Percentiles rank a stretch among this genome's conserved stretches.
These are phyloP conservation scores for Drosophila yakuba DNA, from an alignment of 1,140 invertebrate species.

Conservation along the genomic window DNA sequence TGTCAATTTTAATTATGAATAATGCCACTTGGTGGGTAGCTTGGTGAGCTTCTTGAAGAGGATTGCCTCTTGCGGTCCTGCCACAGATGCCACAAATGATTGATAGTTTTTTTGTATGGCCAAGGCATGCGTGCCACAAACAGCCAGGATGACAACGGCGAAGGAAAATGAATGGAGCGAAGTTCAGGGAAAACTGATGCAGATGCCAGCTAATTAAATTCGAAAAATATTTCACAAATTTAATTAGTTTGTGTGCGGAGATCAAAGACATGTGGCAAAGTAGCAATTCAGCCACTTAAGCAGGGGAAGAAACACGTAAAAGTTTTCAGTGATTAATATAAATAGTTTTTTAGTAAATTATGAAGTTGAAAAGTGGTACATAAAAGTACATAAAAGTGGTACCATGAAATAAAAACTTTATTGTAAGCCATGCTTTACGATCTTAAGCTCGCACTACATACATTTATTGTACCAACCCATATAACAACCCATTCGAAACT, in stretches of 20 bases:
- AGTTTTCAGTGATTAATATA: neutral
- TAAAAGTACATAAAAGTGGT: too few species aligned
- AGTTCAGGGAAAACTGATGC: constrained; percentile 10
- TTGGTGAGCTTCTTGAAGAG: constrained; percentile 8
- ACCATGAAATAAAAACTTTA: neutral
- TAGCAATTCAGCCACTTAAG: neutral
- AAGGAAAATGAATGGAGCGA: constrained; percentile 6
- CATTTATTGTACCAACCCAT: neutral
- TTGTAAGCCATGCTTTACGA: neutral
- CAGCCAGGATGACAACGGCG: constrained; percentile 21
- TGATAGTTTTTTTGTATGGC: constrained; percentile 57
- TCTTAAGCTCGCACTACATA: neutral
- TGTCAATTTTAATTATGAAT: constrained; percentile 80
- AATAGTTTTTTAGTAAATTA: neutral
- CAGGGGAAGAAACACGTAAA: neutral
- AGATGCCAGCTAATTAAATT: constrained; percentile 32
- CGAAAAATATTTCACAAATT: constrained; percentile 48
- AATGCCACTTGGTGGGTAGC: constrained; percentile 34
- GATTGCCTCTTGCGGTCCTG: constrained; percentile 6
- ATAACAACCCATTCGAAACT: constrained; percentile 2
- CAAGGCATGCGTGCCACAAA: constrained; percentile 32
- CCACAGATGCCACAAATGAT: constrained; percentile 63
- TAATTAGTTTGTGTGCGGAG: constrained; percentile 46
- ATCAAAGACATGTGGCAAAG: constrained; percentile 22
- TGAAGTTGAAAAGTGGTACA: too few species aligned